These are phyloP conservation scores for Sycophila texana DNA, from an alignment of 2,888 invertebrate species.

Conservation along the genomic window DNA sequence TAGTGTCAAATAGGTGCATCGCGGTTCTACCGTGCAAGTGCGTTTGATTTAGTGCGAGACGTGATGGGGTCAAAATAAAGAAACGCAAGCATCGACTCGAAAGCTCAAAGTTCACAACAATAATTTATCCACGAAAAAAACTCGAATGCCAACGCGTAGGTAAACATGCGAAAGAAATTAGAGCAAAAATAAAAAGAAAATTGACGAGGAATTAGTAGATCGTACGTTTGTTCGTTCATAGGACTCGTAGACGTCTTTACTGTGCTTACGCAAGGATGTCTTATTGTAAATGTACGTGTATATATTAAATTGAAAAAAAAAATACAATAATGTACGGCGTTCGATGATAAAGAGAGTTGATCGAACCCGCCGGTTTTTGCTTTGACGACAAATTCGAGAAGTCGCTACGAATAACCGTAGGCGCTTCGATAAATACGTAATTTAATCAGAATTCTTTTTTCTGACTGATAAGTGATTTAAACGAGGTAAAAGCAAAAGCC, in stretches of 20 bases:
- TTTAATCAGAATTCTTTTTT: background rate
- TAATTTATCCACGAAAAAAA: constrained; percentile 20
- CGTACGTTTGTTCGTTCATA: constrained; percentile 61
- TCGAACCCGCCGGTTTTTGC: constrained; percentile 56
- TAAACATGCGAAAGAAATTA: constrained; percentile 1
- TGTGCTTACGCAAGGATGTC: constrained; percentile 65
- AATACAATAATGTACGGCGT: constrained; percentile 57
- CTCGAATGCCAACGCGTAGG: constrained; percentile 6
- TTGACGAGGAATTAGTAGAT: constrained; percentile 59
- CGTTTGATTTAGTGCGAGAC: background rate
- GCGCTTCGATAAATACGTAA: constrained; percentile 18
- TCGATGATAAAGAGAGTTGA: constrained; percentile 66
- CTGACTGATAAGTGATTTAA: constrained; percentile 17
- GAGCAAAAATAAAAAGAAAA: constrained; percentile 11
- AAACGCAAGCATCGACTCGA: constrained; percentile 10
- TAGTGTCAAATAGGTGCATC: constrained; percentile 18
- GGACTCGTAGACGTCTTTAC: constrained; percentile 64
- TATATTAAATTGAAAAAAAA: constrained; percentile 60
- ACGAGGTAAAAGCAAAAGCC: constrained; percentile 19
- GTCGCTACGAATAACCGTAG: background rate
- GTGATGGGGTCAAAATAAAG: too few species aligned
- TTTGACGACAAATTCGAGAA: background rate
- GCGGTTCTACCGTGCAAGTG: background rate
- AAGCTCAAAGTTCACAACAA: constrained; percentile 23
- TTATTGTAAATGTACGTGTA: constrained; percentile 64